Conservation (phyloP, 1,140 invertebrate species). For the Zaprionus davidi region DNA sequence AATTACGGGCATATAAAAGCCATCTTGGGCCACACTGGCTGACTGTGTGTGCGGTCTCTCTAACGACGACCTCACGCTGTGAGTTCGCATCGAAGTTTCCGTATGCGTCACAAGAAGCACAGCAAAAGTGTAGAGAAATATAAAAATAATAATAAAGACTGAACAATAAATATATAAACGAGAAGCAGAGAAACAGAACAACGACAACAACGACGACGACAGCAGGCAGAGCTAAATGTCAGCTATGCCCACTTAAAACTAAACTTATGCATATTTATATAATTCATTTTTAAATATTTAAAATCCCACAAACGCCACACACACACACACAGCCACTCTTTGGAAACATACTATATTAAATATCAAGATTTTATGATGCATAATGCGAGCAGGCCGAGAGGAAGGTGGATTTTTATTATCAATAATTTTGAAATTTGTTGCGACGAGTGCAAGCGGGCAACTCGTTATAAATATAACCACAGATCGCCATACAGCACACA, state of each 20-base stretch:
- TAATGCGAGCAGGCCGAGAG: conserved; percentile 47
- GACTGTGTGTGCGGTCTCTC: conserved; percentile 26
- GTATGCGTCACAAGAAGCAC: conserved; percentile 21
- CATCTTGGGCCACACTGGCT: conserved; percentile 52
- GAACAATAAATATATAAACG: conserved; percentile 16
- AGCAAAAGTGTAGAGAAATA: background rate
- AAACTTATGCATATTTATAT: conserved; percentile 79
- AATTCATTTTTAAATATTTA: conserved; percentile 78
- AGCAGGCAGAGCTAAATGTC: conserved; percentile 62
- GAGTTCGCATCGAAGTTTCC: conserved; percentile 15
- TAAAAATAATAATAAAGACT: conserved; percentile 13
- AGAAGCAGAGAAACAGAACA: background rate
- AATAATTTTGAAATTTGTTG: conserved; percentile 81
- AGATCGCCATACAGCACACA: conserved; percentile 51
- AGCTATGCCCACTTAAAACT: conserved; percentile 73
- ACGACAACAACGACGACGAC: conserved; percentile 13
- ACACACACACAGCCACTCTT: conserved; percentile 21
- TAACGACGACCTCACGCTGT: conserved; percentile 33
- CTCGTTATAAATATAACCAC: conserved; percentile 81
- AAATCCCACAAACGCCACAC: conserved; percentile 52
- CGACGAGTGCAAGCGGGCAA: conserved; percentile 73
- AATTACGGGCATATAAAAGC: conserved; percentile 68
- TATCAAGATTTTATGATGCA: conserved; percentile 77
- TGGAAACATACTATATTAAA: conserved; percentile 65
- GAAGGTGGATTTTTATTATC: conserved; percentile 81